Evolutionary conservation across 2,797 vertebrate species (phyloP), one percentile per base, ranked within the genome.

Genomic region (Crenichthys baileyi): DNA sequence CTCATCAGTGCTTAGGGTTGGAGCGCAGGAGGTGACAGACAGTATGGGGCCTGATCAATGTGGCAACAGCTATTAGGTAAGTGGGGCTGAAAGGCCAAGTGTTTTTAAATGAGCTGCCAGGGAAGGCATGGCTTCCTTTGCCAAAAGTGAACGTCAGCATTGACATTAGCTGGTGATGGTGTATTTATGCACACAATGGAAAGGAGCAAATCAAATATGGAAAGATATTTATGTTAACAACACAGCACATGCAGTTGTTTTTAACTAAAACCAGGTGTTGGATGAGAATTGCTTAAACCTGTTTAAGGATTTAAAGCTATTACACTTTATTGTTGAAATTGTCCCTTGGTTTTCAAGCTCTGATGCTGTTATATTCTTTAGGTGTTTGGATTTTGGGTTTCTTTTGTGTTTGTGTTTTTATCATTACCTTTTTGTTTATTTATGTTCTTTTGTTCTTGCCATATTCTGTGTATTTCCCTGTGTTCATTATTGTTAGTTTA

Each of bases 31-130:
- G 85, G 88, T 91, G 92, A 96, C 94, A 95, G 93, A 95, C 94
- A 95, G 94, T 92, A 85, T 90, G 78, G 88, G 89, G 93, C 91
- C 86, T 94, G 93, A 96, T 96, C 95, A 95, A 96, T 96, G 95
- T 93, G 89, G 92, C 89, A 90, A 92, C 82, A 86, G 93, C 90
- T 91, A 94, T 94, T 91, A 95, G 94, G 93, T 94, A 94, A 96
- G 94, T 92, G 92, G 91, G 90, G 92, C 93, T 88, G 92, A 96
- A 96, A 96, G 95, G 95, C 91, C 93, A 95, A 91, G 92, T 91
- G 88, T 89, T 84, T 89, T 92, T 90, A 89, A 88, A 87, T 82
- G 79, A 84, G 83, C 77, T 70, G 31, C 85, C 58, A 8, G 87
- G 85, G 86, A 89, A 83, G 80, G 83, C 72, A 72, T 50, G 79